Evolutionary conservation across 2,113 vertebrate species (phyloP).

Genomic region (Cinclus cinclus): DNA sequence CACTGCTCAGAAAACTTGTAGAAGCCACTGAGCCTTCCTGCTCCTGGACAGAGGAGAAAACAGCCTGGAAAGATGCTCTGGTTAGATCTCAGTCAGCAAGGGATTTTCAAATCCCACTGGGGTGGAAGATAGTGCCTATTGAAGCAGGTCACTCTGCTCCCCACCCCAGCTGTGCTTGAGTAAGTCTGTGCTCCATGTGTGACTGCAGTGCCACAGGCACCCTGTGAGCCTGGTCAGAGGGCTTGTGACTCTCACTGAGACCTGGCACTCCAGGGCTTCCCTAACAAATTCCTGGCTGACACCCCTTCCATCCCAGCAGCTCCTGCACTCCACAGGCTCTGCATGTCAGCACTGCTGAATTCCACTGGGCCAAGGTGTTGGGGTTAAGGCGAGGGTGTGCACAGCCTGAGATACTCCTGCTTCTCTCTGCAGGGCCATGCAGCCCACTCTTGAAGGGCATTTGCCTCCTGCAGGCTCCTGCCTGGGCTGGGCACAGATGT

Average conservation of each 20-base stretch:
- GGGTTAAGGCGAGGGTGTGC: neutral
- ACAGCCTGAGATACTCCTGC: neutral
- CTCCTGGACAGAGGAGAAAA: neutral
- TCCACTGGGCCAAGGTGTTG: neutral
- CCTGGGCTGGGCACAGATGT: accelerated
- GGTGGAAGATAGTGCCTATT: neutral
- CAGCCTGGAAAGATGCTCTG: neutral
- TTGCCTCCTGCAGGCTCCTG: neutral
- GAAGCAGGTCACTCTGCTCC: neutral
- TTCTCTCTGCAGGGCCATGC: neutral
- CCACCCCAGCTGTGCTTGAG: neutral
- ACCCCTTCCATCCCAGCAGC: neutral
- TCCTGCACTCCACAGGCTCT: neutral
- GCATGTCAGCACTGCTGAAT: accelerated
- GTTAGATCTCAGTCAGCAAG: neutral
- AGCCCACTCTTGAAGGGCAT: neutral
- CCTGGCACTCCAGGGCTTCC: neutral
- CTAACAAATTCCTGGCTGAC: neutral
- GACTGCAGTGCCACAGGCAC: neutral
- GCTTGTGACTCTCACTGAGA: neutral
- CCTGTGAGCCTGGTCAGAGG: neutral
- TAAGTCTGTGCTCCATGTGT: neutral
- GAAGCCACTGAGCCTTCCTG: neutral
- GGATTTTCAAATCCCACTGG: neutral
- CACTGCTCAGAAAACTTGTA: neutral